Evolutionary conservation across 2,888 invertebrate genomes (phyloP).

Genomic region (Lampropteryx suffumata): DNA sequence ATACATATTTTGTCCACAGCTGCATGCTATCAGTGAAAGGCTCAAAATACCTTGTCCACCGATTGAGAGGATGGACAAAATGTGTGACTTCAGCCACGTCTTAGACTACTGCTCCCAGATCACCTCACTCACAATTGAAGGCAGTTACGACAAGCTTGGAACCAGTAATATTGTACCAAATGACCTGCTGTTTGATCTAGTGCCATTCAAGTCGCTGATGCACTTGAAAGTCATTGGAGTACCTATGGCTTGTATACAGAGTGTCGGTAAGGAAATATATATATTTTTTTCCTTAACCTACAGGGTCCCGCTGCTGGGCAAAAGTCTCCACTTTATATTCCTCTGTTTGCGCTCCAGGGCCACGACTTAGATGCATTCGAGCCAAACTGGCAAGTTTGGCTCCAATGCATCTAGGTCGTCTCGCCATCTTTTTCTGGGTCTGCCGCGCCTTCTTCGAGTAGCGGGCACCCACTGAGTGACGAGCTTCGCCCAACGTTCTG

Average conservation of each 20-base stretch:
- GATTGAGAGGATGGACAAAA: constrained; percentile 89
- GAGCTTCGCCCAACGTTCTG: too few relatives aligned
- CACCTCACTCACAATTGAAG: constrained; percentile 85
- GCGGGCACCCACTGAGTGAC: too few relatives aligned
- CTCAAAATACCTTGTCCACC: constrained; percentile 93
- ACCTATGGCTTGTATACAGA: constrained; percentile 86
- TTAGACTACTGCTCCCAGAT: constrained; percentile 93
- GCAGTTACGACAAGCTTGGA: constrained; percentile 86
- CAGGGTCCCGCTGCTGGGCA: too few relatives aligned
- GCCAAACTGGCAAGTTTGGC: too few relatives aligned
- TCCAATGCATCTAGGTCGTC: too few relatives aligned
- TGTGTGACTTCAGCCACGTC: constrained; percentile 95
- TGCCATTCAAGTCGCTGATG: constrained; percentile 91
- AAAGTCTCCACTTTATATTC: too few relatives aligned
- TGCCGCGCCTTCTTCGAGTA: too few relatives aligned
- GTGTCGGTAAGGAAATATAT: constrained; percentile 68
- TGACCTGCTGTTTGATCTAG: constrained; percentile 90
- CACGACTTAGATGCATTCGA: too few relatives aligned
- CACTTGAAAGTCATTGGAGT: constrained; percentile 87
- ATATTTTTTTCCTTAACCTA: too few relatives aligned
- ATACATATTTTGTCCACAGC: constrained; percentile 69
- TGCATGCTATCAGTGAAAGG: constrained; percentile 95
- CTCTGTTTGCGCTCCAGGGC: too few relatives aligned
- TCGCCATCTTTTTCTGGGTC: too few relatives aligned
- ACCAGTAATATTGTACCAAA: constrained; percentile 94